Evolutionary conservation across 2,888 invertebrate species (phyloP).

Genomic region (Balanococcus diminutus): DNA sequence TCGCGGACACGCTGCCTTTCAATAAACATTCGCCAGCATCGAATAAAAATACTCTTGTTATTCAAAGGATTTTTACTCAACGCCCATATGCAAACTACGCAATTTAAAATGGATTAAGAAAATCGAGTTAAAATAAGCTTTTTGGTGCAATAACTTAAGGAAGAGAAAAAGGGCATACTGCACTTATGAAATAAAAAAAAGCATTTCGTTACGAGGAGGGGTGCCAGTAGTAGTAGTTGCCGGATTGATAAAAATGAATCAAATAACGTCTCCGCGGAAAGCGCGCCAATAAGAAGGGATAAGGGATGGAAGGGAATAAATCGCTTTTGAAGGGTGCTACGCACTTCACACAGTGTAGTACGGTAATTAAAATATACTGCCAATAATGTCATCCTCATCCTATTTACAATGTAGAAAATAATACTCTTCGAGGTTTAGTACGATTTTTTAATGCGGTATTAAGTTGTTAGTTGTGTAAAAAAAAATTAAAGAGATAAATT

Average conservation of each 20-base stretch:
- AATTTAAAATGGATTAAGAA: constrained; percentile 51
- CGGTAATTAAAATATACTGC: constrained; percentile 50
- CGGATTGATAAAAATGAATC: constrained; percentile 33
- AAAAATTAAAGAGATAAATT: neutral
- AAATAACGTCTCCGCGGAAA: constrained; percentile 22
- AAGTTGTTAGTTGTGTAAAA: neutral
- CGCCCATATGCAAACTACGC: constrained; percentile 30
- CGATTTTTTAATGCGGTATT: neutral
- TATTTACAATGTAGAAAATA: neutral
- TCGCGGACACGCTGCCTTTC: constrained; percentile 5
- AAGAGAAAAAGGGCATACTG: neutral
- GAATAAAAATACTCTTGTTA: constrained; percentile 13
- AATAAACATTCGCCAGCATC: neutral
- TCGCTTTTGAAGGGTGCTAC: constrained; percentile 38
- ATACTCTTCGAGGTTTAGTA: neutral
- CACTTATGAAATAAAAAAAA: constrained; percentile 37
- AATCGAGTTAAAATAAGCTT: constrained; percentile 49
- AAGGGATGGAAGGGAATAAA: constrained; percentile 34
- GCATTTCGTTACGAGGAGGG: constrained; percentile 20
- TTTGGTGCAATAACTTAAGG: constrained; percentile 31
- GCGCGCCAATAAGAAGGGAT: neutral
- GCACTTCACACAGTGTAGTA: neutral
- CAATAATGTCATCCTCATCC: constrained; percentile 33
- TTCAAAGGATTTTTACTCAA: constrained; percentile 5
- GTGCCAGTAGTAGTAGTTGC: neutral